These are phyloP conservation scores for Hofmannophila pseudospretella DNA, from an alignment of 2,888 invertebrate genomes.

Conservation along the genomic window DNA sequence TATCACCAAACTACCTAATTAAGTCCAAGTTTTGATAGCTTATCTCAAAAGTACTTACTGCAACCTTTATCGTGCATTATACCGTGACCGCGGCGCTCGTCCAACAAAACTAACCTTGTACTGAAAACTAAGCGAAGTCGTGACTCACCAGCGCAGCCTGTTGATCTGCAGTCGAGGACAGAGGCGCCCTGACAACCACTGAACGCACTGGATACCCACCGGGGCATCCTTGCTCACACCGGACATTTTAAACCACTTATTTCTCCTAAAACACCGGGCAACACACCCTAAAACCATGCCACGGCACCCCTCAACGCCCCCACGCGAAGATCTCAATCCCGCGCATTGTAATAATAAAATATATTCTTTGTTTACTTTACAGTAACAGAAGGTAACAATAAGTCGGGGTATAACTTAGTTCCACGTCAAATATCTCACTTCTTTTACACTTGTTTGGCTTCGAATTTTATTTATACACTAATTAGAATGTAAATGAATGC, in stretches of 20 bases:
- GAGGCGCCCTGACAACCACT: constrained; percentile 68
- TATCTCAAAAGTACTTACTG: no score
- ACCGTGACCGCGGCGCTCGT: no score
- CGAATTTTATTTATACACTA: no score
- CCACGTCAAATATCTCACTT: background rate
- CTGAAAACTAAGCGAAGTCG: no score
- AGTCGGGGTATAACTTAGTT: background rate
- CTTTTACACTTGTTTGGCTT: no score
- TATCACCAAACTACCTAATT: no score
- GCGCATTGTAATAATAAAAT: constrained; percentile 31
- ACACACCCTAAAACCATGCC: constrained; percentile 18
- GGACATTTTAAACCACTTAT: constrained; percentile 68
- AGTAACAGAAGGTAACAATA: background rate
- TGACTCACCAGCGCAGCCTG: constrained; percentile 82
- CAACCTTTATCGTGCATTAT: no score
- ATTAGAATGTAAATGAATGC: background rate
- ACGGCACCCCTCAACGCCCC: constrained; percentile 28
- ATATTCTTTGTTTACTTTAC: constrained; percentile 37
- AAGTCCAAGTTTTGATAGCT: no score
- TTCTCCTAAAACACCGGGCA: constrained; percentile 28
- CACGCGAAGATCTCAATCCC: constrained; percentile 15
- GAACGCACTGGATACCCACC: constrained; percentile 79
- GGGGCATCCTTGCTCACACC: constrained; percentile 79
- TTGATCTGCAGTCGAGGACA: constrained; percentile 81
- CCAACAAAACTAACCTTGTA: no score